Conservation (phyloP, 2,888 invertebrate genomes). For the Oligia fasciuncula region DNA sequence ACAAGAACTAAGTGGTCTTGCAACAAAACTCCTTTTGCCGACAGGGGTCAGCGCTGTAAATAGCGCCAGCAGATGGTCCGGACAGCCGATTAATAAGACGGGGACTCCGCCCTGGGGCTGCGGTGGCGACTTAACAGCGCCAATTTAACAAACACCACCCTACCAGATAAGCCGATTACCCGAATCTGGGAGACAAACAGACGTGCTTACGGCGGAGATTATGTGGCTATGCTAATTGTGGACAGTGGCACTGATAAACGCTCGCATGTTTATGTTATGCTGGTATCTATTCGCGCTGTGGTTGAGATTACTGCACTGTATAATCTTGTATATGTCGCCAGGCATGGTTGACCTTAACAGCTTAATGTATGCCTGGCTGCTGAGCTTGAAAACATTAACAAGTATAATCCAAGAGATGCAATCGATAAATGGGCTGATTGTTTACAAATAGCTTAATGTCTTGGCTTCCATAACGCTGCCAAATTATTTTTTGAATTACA, state of each 20-base stretch:
- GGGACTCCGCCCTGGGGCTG: conserved; percentile 80
- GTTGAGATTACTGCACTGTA: conserved; percentile 10
- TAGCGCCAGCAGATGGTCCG: conserved; percentile 86
- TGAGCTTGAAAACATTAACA: background rate
- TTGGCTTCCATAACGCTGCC: too few relatives aligned
- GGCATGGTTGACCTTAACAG: background rate
- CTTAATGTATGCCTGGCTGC: background rate
- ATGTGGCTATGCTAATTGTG: conserved; percentile 75
- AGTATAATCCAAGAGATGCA: background rate
- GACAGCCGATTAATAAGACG: conserved; percentile 89
- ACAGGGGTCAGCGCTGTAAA: conserved; percentile 86
- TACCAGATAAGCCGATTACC: conserved; percentile 82
- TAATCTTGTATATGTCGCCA: conserved; percentile 18
- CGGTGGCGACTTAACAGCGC: conserved; percentile 78
- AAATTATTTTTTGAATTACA: background rate
- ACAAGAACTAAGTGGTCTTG: conserved; percentile 78
- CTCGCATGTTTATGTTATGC: conserved; percentile 48
- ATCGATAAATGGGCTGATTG: background rate
- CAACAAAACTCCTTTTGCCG: conserved; percentile 75
- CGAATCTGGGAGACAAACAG: conserved; percentile 79
- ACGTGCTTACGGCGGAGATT: conserved; percentile 65
- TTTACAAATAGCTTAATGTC: background rate
- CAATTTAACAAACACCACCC: conserved; percentile 81
- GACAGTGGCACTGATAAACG: conserved; percentile 62
- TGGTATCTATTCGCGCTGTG: conserved; percentile 24